Evolutionary conservation across 2,888 invertebrate genomes (phyloP), one percentile per base, ranked within the genome.

Genomic region (Mechanitis messenoides): DNA sequence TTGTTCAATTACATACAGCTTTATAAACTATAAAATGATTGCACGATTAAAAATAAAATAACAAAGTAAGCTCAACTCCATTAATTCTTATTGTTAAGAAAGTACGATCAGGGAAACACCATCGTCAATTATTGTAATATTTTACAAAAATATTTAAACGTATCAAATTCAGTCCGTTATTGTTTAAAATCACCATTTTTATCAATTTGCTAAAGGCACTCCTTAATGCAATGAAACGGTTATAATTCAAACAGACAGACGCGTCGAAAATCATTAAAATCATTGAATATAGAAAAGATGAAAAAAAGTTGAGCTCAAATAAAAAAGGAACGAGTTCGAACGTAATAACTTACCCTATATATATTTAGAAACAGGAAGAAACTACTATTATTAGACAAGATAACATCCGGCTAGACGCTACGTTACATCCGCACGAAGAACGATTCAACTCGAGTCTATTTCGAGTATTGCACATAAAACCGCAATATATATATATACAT

Each of bases 181-280:
- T 78, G 73, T 61, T 67, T 77, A 72, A 74, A 76, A 78, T 76
- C 79, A 80, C 80, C 73, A 76, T 74, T 65, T 69, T 68, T 72
- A 76, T 77, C 75, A 73, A 75, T 76, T 77, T 74, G 77, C 80
- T 60, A 64, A 86, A 87, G 87, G 86, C 87, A 87, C 87, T 86
- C 81, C 81, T 76, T 72, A 68, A 80, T 77, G 80, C 79, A 79
- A 84, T 67, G n/a, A 80, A 75, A 64, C 58, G 67, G 63, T 58
- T 45, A 55, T 56, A 61, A 59, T 54, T 55, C 57, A 54, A 60
- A 62, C 58, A 56, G 31, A 50, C 50, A 50, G 2, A 20, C 47
- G 31, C n/a, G 31, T 9, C 7, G 47, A 62, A 64, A 62, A 38
- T 55, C 38, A 31, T 33, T 28, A 12, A 38, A 11, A 55, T 33